Percentiles rank a stretch among this genome's conserved stretches.
Evolutionary conservation across 2,888 invertebrate species (phyloP).

Genomic region (Gordius sp.): DNA sequence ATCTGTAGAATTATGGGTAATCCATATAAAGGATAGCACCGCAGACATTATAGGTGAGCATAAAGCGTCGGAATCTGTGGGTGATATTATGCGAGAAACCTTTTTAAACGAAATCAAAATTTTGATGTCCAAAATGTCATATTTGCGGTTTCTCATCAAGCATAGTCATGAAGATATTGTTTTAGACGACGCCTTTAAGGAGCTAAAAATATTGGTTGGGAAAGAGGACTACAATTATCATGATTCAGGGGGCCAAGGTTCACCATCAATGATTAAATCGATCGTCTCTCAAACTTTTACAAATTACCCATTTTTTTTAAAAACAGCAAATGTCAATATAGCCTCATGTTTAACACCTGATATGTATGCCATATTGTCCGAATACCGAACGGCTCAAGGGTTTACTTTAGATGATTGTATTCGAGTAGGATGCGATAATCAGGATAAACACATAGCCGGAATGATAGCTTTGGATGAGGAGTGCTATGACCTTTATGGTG

Average conservation of each 20-base stretch:
- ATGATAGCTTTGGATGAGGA: constrained; percentile 7
- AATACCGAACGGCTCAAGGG: not conserved
- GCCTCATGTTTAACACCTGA: not conserved
- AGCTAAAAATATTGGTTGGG: not conserved
- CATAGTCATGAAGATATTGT: not conserved
- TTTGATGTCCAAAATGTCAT: not conserved
- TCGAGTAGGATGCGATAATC: not conserved
- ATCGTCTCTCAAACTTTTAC: not conserved
- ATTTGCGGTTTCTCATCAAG: not conserved
- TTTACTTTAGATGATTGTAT: constrained; percentile 7
- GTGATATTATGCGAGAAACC: too few relatives aligned
- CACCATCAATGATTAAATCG: not conserved
- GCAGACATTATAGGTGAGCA: not conserved
- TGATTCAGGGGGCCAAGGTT: too few relatives aligned
- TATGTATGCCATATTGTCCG: not conserved
- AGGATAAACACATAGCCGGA: not conserved
- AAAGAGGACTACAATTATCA: too few relatives aligned
- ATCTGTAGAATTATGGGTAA: not conserved
- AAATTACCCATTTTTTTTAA: not conserved
- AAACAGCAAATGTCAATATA: not conserved
- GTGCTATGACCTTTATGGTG: not conserved
- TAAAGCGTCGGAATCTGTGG: not conserved
- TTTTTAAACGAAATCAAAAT: not conserved
- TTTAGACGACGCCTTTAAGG: not conserved
- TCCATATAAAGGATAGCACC: not conserved